These are phyloP conservation scores for Melolontha melolontha DNA, from an alignment of 2,888 invertebrate genomes.

Conservation along the genomic window DNA sequence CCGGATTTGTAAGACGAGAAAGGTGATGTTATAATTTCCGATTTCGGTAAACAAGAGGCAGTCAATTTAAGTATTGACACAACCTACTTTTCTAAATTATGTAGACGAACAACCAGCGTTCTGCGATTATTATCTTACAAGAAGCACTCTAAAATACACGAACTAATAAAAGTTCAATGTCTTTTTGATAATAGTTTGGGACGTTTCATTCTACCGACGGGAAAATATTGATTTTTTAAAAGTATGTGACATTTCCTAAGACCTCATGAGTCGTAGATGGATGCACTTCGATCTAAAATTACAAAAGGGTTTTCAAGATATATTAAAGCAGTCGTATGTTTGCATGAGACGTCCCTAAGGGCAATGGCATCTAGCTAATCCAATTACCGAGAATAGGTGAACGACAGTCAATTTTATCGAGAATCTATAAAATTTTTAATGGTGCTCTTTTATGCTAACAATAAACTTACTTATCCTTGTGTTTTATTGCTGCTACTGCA, in stretches of 20 bases:
- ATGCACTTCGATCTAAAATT: slow-evolving; percentile 7
- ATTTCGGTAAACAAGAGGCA: slow-evolving; percentile 23
- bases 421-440: slow-evolving; percentile 11
- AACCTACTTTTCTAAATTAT: slow-evolving; percentile 27
- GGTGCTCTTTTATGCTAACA: background rate
- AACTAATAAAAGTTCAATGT: slow-evolving; percentile 33
- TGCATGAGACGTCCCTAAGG: background rate
- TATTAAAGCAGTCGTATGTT: slow-evolving; percentile 4
- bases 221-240: background rate
- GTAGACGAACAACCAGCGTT: background rate
- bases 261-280: background rate
- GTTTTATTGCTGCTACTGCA: background rate
- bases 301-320: background rate
- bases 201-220: background rate
- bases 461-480: background rate
- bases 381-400: slow-evolving; percentile 15
- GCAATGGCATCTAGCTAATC: background rate
- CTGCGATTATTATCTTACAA: slow-evolving; percentile 1
- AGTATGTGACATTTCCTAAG: background rate
- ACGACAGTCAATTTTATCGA: background rate
- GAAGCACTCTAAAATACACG: slow-evolving; percentile 35
- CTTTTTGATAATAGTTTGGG: slow-evolving; percentile 20
- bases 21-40: slow-evolving; percentile 8
- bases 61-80: slow-evolving; percentile 37
- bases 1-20: background rate